Evolutionary conservation across 2,113 vertebrate genomes (phyloP).

Genomic region (Brachypteracias leptosomus): DNA sequence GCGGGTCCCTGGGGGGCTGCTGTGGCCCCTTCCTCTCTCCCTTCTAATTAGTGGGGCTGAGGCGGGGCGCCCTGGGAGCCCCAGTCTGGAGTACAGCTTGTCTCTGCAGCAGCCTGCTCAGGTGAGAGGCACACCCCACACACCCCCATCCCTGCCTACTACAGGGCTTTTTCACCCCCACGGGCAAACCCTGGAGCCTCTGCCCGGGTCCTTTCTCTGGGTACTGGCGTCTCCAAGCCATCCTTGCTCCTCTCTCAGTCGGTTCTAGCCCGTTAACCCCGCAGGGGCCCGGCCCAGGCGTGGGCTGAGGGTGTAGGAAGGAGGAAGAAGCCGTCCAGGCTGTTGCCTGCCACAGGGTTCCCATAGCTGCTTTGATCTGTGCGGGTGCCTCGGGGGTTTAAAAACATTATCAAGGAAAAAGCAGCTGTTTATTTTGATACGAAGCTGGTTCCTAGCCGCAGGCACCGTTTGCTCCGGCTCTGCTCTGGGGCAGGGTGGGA

Average conservation of each 20-base stretch:
- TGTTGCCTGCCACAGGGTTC: background rate
- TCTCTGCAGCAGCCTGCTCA: background rate
- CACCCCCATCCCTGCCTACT: rapidly evolving
- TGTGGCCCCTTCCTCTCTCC: background rate
- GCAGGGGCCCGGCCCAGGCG: background rate
- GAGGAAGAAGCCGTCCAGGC: background rate
- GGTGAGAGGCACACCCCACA: no score
- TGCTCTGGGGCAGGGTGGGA: background rate
- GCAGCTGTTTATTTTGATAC: background rate
- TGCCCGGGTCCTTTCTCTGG: background rate
- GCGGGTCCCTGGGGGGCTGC: background rate
- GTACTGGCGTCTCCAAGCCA: rapidly evolving
- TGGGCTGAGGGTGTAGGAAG: background rate
- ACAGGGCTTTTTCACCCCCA: no score
- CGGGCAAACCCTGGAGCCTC: rapidly evolving
- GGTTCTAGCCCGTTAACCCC: background rate
- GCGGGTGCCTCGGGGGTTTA: background rate
- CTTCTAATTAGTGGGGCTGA: background rate
- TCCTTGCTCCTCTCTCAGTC: no score
- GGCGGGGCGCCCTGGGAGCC: background rate
- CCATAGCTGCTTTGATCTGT: conserved; percentile 14
- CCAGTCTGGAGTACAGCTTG: rapidly evolving
- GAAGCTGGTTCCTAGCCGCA: background rate
- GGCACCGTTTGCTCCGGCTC: background rate
- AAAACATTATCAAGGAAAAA: background rate